Evolutionary conservation across 1,140 invertebrate genomes (phyloP).

Genomic region (Homarus americanus): DNA sequence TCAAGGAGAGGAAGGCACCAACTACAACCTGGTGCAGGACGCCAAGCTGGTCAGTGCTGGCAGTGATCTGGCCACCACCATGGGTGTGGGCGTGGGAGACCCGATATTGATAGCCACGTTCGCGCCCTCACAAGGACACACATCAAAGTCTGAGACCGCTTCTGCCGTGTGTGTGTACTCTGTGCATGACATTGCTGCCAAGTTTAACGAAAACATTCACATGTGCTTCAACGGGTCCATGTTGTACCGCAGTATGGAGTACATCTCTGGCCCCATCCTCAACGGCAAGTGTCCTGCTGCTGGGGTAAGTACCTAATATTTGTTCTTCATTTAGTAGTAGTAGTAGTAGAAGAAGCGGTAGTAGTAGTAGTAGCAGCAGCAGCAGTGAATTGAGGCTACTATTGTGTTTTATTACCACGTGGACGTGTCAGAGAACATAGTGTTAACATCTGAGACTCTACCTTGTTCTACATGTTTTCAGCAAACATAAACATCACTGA

Average conservation of each 20-base stretch:
- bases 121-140: slow-evolving; percentile 89
- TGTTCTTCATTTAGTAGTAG: slow-evolving; percentile 79
- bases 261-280: slow-evolving; percentile 93
- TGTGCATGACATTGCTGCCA: slow-evolving; percentile 91
- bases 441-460: too few relatives aligned
- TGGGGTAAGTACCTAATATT: slow-evolving; percentile 89
- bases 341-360: neutral
- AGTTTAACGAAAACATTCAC: slow-evolving; percentile 97
- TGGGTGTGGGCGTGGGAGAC: slow-evolving; percentile 88
- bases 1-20: slow-evolving; percentile 77
- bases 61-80: slow-evolving; percentile 86
- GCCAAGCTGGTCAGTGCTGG: slow-evolving; percentile 91
- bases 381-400: too few relatives aligned
- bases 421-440: too few relatives aligned
- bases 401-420: too few relatives aligned
- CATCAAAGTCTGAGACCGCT: slow-evolving; percentile 85
- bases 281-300: slow-evolving; percentile 90
- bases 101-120: slow-evolving; percentile 90
- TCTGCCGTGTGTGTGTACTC: slow-evolving; percentile 88
- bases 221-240: slow-evolving; percentile 97
- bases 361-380: too few relatives aligned
- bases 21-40: slow-evolving; percentile 95
- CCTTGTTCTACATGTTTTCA: too few relatives aligned
- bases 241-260: slow-evolving; percentile 93
- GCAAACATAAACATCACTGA: too few relatives aligned